Base-by-base conservation (phyloP, 2,797 vertebrate genomes). In the Apogon hyalosoma region DNA sequence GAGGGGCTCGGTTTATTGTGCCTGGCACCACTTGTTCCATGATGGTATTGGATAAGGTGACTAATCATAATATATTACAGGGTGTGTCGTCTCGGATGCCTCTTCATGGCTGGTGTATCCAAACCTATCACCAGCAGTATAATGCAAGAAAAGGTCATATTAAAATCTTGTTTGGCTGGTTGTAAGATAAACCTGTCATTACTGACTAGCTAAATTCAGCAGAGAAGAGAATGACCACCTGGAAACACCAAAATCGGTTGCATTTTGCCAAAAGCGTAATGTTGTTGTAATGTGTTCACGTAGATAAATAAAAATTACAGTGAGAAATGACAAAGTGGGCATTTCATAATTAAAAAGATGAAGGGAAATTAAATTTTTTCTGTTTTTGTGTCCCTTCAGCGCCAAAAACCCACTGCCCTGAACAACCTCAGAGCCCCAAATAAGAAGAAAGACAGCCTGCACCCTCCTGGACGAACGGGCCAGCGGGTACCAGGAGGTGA, bases 391-490 rank as follows among this genome's bases (percentile, higher is more conserved):
- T 75, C 55, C 36, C 42, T 78, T 62, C 59, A 93, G 89, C 75
- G 83, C 76, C 24, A 28, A 28, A 94, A 94, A 79, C 77, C 81
- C 50, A 50, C 72, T 16, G 65, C 83, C 63, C 90, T 84, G 2
- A 86, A 71, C 11, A 80, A 94, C 80, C 87, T 90, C 54, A 80
- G 84, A 77, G 71, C 86, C 61, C 67, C 84, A 0, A 84, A 45
- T 68, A 88, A 86, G 84, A 86, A 61, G 66, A 87, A 83, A 73
- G 89, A 93, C 75, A 85, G 77, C 13, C 90, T 95, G 58, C 92
- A 92, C 65, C 93, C 77, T 39, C 89, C 91, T 5, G 89, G 76
- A 54, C 77, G 67, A 52, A 42, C 6, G 40, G 73, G 53, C 52
- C 54, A 52, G 2, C 67, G 39, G 40, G 33, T 52, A 3, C 18